Conservation (phyloP, 2,888 invertebrate genomes). For the Alentia gelatinosa region DNA sequence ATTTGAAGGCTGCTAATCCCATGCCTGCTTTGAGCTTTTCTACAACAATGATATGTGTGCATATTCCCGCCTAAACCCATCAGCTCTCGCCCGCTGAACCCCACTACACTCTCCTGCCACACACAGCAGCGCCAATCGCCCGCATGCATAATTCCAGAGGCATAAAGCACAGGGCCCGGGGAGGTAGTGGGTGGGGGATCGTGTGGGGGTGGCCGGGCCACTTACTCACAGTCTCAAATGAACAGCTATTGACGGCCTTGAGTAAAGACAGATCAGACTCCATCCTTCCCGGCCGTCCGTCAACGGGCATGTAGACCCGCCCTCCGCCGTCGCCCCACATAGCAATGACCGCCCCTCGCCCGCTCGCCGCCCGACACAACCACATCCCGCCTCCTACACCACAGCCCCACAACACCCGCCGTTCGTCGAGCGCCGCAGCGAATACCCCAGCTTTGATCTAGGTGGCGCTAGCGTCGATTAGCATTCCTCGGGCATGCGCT, state of each 20-base stretch:
- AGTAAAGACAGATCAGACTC: not conserved
- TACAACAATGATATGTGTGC: not conserved
- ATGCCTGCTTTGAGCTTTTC: not conserved
- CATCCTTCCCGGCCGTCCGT: not conserved
- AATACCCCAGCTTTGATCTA: conserved; percentile 39
- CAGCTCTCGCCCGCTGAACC: not conserved
- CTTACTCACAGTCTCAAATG: not conserved
- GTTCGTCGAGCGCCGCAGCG: not conserved
- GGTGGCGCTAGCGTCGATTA: not conserved
- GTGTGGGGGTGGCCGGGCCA: too few species aligned
- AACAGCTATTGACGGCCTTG: not conserved
- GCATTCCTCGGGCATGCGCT: conserved; percentile 35
- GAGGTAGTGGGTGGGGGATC: too few species aligned
- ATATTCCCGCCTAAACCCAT: not conserved
- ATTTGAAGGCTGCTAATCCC: not conserved
- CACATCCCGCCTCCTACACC: not conserved
- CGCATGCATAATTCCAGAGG: not conserved
- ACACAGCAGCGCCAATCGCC: not conserved
- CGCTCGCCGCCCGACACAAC: not conserved
- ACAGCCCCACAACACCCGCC: not conserved
- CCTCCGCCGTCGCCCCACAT: not conserved
- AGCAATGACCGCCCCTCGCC: not conserved
- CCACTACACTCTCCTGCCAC: not conserved
- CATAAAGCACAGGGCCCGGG: not conserved
- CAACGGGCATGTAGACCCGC: not conserved